A percentile compares a stretch with the other conserved stretches of the same genome.
Evolutionary conservation across 2,888 invertebrate genomes (phyloP).

Genomic region (Elegia similella): DNA sequence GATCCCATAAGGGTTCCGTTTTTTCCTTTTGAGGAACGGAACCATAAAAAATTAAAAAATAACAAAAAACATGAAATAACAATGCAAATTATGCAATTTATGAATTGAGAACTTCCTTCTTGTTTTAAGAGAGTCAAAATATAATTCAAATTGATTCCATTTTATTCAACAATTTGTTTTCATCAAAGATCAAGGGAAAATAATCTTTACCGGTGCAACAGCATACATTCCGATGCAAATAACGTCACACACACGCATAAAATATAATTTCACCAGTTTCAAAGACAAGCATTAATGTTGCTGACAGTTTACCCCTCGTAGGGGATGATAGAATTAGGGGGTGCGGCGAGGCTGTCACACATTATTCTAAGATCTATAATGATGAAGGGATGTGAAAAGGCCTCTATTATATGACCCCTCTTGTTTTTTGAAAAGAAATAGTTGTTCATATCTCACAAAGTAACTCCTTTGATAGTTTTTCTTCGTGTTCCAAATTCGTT

Average conservation of each 20-base stretch:
- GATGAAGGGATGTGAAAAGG: constrained; percentile 1
- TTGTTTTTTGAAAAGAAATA: neutral
- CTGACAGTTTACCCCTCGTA: constrained; percentile 14
- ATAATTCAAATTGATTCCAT: no score
- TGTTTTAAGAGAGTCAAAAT: no score
- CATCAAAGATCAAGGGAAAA: neutral
- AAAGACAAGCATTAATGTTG: constrained; percentile 14
- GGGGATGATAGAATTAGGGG: constrained; percentile 12
- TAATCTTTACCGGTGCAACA: neutral
- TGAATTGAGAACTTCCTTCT: no score
- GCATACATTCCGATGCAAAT: neutral
- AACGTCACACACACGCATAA: neutral
- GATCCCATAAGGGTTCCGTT: no score
- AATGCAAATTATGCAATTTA: no score
- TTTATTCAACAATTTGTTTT: no score
- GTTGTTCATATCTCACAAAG: neutral
- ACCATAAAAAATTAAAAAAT: no score
- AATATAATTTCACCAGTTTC: constrained; percentile 1
- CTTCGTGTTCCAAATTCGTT: neutral
- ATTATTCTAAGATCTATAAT: constrained; percentile 1
- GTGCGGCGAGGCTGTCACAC: neutral
- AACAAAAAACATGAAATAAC: no score
- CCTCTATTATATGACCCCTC: constrained; percentile 8
- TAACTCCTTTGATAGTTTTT: neutral
- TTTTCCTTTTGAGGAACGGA: no score